phyloP scores from a whole-genome alignment of 1,140 invertebrate species.

The Dolichoris vasculosae region DNA sequence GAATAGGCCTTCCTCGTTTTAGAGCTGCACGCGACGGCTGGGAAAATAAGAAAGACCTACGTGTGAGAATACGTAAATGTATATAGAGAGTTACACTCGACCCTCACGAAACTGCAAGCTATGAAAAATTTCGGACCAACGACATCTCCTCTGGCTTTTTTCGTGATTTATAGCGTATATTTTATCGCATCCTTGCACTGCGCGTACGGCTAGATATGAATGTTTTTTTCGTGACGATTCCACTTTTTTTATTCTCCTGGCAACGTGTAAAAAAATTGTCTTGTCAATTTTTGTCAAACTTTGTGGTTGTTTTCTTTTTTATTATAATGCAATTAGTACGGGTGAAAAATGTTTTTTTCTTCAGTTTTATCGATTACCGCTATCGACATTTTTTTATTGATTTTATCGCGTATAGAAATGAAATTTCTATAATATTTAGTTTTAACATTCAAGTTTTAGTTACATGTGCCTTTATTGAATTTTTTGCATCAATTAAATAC shows the following conservation, averaged over 20 bases:
- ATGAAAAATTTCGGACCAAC: constrained; percentile 21
- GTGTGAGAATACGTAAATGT: not conserved
- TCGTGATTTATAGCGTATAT: constrained; percentile 46
- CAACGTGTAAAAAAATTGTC: not conserved
- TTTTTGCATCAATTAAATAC: not conserved
- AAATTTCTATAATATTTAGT: not conserved
- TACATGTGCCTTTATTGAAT: not conserved
- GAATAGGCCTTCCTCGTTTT: not conserved
- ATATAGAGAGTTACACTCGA: not conserved
- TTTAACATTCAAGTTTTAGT: not conserved
- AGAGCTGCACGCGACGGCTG: not conserved
- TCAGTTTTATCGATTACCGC: not conserved
- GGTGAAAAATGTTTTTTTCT: not conserved
- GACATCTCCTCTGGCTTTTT: not conserved
- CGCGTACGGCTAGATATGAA: constrained; percentile 28
- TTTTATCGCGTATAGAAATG: not conserved
- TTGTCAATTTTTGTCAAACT: constrained; percentile 3
- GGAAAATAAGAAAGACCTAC: constrained; percentile 14
- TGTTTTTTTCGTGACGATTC: constrained; percentile 25
- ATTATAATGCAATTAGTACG: not conserved
- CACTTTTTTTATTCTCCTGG: constrained; percentile 19
- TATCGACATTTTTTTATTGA: not conserved
- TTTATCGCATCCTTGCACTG: constrained; percentile 32
- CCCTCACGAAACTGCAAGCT: not conserved
- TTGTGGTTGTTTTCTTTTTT: not conserved